Evolutionary conservation across 92 coral and sea anemone genomes (phyloP).

Genomic region (Hydrozoanthus gracilis): DNA sequence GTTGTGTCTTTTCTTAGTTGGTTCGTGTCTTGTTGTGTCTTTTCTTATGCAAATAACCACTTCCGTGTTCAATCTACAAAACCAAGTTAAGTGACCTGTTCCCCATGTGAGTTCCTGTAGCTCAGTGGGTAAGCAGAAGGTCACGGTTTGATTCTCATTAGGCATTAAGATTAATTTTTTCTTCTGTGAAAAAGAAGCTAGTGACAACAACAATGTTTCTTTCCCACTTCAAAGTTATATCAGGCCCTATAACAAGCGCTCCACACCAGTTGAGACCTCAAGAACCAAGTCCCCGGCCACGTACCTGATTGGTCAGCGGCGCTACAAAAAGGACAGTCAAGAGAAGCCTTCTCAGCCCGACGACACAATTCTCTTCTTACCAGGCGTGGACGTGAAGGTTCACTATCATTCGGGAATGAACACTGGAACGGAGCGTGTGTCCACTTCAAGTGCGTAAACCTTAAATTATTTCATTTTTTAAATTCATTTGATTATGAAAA

Average conservation of each 20-base stretch:
- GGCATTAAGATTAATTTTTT: no score
- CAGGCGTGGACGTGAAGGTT: constrained; percentile 95
- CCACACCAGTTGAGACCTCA: constrained; percentile 27
- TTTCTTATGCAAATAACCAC: not conserved
- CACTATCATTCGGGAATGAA: constrained; percentile 90
- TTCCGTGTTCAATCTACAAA: not conserved
- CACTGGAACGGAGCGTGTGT: constrained; percentile 52
- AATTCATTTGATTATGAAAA: no score
- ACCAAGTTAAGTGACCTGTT: not conserved
- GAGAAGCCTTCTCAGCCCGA: constrained; percentile 79
- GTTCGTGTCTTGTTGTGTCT: constrained; percentile 2
- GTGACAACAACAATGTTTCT: no score
- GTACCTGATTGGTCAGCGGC: constrained; percentile 66
- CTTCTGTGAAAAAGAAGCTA: no score
- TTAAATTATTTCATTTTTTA: no score
- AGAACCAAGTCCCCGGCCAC: constrained; percentile 52
- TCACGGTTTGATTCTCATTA: no score
- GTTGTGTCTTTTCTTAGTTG: not conserved
- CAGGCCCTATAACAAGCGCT: constrained; percentile 52
- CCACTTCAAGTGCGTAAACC: constrained; percentile 24
- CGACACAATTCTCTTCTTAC: constrained; percentile 81
- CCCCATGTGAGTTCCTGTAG: no score
- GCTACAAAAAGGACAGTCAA: constrained; percentile 68
- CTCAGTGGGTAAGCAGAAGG: no score
- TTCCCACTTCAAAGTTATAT: not conserved